Base-by-base conservation (phyloP, 37 sponge, comb jelly and placozoan genomes). In the Chondrosia reniformis region DNA sequence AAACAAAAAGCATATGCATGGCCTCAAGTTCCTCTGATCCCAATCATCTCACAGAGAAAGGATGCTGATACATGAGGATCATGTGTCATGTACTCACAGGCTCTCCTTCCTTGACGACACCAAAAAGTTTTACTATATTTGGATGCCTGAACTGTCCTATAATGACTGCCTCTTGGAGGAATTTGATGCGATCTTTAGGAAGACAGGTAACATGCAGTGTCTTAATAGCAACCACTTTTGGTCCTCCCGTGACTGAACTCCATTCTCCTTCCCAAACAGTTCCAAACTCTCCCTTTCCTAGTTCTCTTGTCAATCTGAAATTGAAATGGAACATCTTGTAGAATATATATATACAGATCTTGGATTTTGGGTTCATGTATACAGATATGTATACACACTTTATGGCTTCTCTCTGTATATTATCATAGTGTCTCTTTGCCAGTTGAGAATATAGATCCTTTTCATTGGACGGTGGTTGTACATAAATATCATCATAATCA, bases 101-200 rank as follows among this genome's bases (percentile, higher is more conserved):
- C 0, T 81, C 79, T 30, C 75, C 79, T 9, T 85, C 61, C 12
- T 85, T 89, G 49, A 82, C 90, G 10, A 89, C 80, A 33, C 90
- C 90, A 64, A 72, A 63, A 30, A 89, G 61, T 54, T 52, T 62
- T 22, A 85, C 76, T 0, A 89, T 81, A 62, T 89, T 89, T 22
- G 83, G 79, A 67, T 89, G 90, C 52, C 59, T 67, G 75, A 89
- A 89, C 83, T 89, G 90, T 4, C 86, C 86, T 63, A 84, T 78
- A 28, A 85, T 85, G 67, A 85, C 90, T 37, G 86, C 90, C 76
- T 89, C 90, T 59, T 84, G 85, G 8, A 89, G 83, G 52, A 89
- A 89, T 73, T 59, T 42, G 21, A 85, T 81, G 25, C 72, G 77
- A 33, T 82, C 83, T 27, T 81, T 61, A 28, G 74, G 34, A 0